Evolutionary conservation across 2,797 vertebrate species (phyloP).

Genomic region (Valencia hispanica): DNA sequence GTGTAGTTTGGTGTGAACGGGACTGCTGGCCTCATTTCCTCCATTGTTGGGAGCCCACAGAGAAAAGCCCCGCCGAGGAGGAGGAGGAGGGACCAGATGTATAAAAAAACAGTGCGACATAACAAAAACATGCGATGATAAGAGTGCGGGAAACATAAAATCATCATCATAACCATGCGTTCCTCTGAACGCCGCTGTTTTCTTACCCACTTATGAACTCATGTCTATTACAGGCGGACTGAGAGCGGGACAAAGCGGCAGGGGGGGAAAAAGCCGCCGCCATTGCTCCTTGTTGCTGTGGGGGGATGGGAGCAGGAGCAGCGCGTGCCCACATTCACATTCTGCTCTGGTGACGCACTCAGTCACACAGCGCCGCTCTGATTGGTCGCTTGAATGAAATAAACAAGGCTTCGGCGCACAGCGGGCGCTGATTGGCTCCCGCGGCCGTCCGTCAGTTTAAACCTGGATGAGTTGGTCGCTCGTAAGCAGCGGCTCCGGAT

Average conservation of each 20-base stretch:
- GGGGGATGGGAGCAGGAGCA: conserved; percentile 69
- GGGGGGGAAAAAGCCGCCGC: conserved; percentile 48
- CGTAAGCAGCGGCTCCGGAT: conserved; percentile 61
- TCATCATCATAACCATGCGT: conserved; percentile 12
- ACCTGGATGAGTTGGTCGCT: conserved; percentile 9
- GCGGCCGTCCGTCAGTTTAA: conserved; percentile 63
- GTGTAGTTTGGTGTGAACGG: conserved; percentile 1
- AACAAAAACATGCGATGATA: conserved; percentile 67
- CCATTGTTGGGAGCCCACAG: conserved; percentile 52
- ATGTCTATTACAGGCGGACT: conserved; percentile 56
- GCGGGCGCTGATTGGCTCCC: conserved; percentile 55
- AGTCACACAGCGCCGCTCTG: not conserved
- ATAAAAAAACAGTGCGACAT: conserved; percentile 47
- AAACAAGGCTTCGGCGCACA: conserved; percentile 45
- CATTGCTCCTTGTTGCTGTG: conserved; percentile 54
- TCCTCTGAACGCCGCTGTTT: conserved; percentile 49
- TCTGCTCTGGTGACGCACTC: conserved; percentile 72
- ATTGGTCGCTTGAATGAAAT: conserved; percentile 64
- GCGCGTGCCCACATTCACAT: conserved; percentile 75
- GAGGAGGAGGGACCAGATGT: conserved; percentile 2
- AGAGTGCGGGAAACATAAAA: conserved; percentile 41
- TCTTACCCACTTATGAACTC: conserved; percentile 66
- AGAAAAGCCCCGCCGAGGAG: conserved; percentile 40
- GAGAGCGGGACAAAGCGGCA: conserved; percentile 72
- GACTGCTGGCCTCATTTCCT: conserved; percentile 36